Evolutionary conservation across 2,888 invertebrate species (phyloP).

Genomic region (Agrochola lota): DNA sequence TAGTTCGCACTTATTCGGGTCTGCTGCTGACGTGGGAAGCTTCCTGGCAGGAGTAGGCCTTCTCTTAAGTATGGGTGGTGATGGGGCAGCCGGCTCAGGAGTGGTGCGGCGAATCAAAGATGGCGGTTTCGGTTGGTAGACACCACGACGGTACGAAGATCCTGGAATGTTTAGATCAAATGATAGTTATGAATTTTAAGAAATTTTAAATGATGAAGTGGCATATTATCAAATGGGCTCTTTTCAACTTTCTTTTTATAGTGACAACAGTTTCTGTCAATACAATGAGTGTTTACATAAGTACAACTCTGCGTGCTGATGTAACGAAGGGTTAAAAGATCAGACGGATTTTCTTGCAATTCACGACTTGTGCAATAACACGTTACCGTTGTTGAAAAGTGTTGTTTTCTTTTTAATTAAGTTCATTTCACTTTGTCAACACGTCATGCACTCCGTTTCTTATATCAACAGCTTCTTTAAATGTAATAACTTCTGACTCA

Average conservation of each 20-base stretch:
- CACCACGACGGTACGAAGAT: conserved; percentile 81
- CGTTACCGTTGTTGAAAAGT: conserved; percentile 32
- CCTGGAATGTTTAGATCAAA: conserved; percentile 67
- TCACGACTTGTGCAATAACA: conserved; percentile 49
- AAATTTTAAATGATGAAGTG: background rate
- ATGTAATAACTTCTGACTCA: background rate
- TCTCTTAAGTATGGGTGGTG: conserved; percentile 69
- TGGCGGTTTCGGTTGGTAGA: conserved; percentile 79
- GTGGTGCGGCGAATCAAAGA: conserved; percentile 79
- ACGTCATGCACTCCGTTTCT: background rate
- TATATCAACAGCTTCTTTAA: background rate
- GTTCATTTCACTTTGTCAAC: conserved; percentile 13
- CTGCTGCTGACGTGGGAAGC: conserved; percentile 71
- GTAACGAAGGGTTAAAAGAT: conserved; percentile 52
- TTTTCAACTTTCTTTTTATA: conserved; percentile 14
- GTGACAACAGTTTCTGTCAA: conserved; percentile 18
- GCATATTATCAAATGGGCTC: background rate
- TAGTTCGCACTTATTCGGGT: conserved; percentile 91
- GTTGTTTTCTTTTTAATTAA: conserved; percentile 27
- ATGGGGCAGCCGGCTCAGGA: conserved; percentile 73
- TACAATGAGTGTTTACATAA: conserved; percentile 28
- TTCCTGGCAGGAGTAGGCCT: conserved; percentile 79
- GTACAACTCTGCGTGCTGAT: conserved; percentile 2
- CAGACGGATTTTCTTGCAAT: conserved; percentile 46
- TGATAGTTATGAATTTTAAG: background rate